A percentile compares a stretch with the other conserved stretches of the same genome.
Conservation (phyloP, 2,888 invertebrate species). For the Hypomecis atomaria region DNA sequence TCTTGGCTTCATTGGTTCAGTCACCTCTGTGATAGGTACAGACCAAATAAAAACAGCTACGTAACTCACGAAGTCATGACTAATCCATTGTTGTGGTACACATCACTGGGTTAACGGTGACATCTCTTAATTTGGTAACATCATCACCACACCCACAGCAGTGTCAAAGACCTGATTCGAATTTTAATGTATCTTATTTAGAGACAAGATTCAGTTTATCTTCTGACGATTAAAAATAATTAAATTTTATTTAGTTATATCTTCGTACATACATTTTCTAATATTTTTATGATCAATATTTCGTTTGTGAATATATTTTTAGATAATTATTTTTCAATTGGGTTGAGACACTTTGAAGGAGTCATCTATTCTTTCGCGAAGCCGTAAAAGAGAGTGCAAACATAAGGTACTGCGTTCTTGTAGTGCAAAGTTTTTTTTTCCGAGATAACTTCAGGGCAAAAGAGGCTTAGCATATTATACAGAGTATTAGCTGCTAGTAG, state of each 20-base stretch:
- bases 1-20: not conserved
- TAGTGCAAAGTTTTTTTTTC: no score
- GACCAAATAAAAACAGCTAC: not conserved
- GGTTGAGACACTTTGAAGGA: not conserved
- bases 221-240: constrained; percentile 2
- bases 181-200: constrained; percentile 14
- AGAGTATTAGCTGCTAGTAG: no score
- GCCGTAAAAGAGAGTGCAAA: no score
- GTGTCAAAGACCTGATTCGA: constrained; percentile 50
- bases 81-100: constrained; percentile 43
- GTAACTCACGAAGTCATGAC: constrained; percentile 14
- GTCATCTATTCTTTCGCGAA: no score
- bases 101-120: constrained; percentile 43
- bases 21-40: constrained; percentile 9
- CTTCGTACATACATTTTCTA: no score
- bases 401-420: no score
- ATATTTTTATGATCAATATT: no score
- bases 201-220: constrained; percentile 16
- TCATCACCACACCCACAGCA: constrained; percentile 48
- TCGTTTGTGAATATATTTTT: constrained; percentile 7
- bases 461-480: no score
- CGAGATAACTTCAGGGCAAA: no score
- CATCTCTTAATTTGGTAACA: constrained; percentile 51
- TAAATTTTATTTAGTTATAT: not conserved
- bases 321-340: constrained; percentile 1